Conservation (phyloP, 2,113 vertebrate species). For the Nipponia nippon region DNA sequence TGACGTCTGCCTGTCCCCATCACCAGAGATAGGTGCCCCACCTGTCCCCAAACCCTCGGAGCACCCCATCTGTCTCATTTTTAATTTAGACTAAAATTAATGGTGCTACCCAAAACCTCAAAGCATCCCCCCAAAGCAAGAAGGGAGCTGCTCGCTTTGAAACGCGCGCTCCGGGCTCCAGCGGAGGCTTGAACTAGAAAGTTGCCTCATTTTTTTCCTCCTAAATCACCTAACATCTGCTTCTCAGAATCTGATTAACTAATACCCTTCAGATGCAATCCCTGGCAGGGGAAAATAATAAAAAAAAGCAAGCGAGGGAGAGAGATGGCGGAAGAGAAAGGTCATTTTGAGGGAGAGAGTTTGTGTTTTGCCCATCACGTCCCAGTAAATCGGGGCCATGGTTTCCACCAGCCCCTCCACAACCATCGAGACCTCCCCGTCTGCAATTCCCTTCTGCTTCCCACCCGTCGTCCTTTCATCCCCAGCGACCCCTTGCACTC, state of each 20-base stretch:
- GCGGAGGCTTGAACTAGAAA: background rate
- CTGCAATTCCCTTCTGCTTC: background rate
- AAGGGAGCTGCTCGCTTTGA: background rate
- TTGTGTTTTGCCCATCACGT: background rate
- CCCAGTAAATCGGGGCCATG: background rate
- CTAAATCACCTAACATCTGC: conserved; percentile 70
- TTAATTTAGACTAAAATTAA: background rate
- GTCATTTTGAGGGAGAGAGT: conserved; percentile 8
- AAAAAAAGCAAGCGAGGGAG: background rate
- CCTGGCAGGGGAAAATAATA: background rate
- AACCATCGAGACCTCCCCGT: rapidly evolving
- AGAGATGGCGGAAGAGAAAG: background rate
- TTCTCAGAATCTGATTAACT: conserved; percentile 70
- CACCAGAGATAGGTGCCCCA: background rate
- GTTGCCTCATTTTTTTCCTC: conserved; percentile 1
- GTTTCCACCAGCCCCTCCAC: background rate
- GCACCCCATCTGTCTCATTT: background rate
- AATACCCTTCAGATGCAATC: conserved; percentile 63
- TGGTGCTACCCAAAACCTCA: rapidly evolving
- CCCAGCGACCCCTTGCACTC: rapidly evolving
- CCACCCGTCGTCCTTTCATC: background rate
- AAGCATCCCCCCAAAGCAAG: background rate
- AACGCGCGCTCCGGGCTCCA: rapidly evolving
- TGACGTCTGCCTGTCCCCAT: background rate
- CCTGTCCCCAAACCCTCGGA: background rate